Base-by-base conservation (phyloP, 2,113 vertebrate genomes). In the Nannobrachium achirus region DNA sequence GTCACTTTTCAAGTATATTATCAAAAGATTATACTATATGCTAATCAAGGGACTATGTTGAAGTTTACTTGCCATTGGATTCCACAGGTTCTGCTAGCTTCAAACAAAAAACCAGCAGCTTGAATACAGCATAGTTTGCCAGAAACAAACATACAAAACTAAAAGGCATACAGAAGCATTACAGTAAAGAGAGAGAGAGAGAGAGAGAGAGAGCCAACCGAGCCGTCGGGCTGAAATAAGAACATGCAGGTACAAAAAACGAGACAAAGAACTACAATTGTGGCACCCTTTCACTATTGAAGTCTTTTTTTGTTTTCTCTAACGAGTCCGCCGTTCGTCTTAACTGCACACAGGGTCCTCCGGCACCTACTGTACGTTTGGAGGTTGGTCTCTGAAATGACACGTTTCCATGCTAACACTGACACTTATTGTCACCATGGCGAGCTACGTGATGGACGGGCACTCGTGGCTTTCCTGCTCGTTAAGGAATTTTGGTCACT, bases 281-380 rank as follows among this genome's bases (percentile, higher is more conserved):
- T 93, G 92, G 91, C 91, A 93, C 90, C 85, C 75, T 85, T 91
- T 88, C 44, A 78, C 69, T 76, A 44, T 77, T 68, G 46, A 67
- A 62, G 61, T 33, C 61, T 57, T 61, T 50, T 69, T 33, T 10
- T 39, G 39, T 79, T 61, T 66, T 45, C 70, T 49, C 78, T 15
- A 63, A 15, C 15, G 39, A 55, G 58, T 81, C 67, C 73, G 69
- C 76, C 46, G 9, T 72, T 15, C 41, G 46, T 6, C 62, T n/a
- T 39, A n/a, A 75, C 61, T 45, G n/a, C 13, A 66, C 13, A 66
- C 8, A 14, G 58, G n/a, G 11, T 6, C 16, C 60, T 56, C 44
- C 41, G 44, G 56, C 9, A 63, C 18, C 19, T 73, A 56, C n/a
- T n/a, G n/a, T n/a, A n/a, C 16, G n/a, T 53, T 53, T 61, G 39